Base-by-base conservation (phyloP, 1,140 invertebrate genomes). In the Atta colombica region DNA sequence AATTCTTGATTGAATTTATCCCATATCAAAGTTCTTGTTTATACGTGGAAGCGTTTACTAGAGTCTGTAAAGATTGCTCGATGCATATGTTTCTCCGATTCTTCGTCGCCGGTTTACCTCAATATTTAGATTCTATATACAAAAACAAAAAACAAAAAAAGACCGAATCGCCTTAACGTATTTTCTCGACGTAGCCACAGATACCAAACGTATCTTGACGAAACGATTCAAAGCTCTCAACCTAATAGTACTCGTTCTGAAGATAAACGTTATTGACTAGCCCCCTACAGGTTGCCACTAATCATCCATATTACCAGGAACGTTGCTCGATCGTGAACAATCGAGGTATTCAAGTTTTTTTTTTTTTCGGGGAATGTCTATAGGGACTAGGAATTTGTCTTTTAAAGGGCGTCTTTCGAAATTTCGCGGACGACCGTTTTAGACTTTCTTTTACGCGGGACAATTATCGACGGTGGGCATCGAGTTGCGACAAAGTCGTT, bases 351-450 rank as follows among this genome's bases (percentile, higher is more conserved):
- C 51, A 53, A 63, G 45, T 60, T 39, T 77, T 78, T 53, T 25
- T 31, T n/a, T 31, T 35, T 55, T 45, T 69, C 69, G 61, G 75
- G 89, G 89, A 90, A 90, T 90, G 89, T 90, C 81, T 90, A 84
- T 71, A 81, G 89, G 88, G 85, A 89, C 87, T 78, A 66, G 71
- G 77, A 49, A 75, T 86, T 28, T 61, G 78, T 77, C 80, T 88
- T 84, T 63, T 75, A 75, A 61, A 31, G 55, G 78, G 71, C 72
- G 39, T 58, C 45, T 58, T 84, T 18, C 77, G n/a, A 49, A 86
- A 55, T 77, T 66, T 58, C 84, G 61, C 75, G 72, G 61, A 82
- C 35, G 35, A 77, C 16, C 58, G 51, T 66, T 58, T 25, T 74
- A 55, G 69, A 87, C 61, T n/a, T 66, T 28, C 6, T 51, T 14